These are phyloP conservation scores for Suillia variegata DNA, from an alignment of 2,888 invertebrate genomes.

Conservation along the genomic window DNA sequence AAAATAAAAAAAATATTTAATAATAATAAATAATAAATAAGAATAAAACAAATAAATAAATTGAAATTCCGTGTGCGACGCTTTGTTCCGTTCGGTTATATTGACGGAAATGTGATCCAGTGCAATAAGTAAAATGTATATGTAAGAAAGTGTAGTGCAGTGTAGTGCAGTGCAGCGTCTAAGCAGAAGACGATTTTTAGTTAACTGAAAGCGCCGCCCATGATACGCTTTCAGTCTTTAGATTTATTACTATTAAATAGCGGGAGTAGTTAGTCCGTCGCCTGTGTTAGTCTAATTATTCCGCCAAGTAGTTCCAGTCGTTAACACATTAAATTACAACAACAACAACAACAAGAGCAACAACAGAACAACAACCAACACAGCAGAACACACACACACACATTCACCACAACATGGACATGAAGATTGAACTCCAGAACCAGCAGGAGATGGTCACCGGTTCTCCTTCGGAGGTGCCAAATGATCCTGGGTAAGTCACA, in stretches of 20 bases:
- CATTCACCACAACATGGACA: slow-evolving; percentile 44
- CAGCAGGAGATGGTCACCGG: slow-evolving; percentile 72
- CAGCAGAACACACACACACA: slow-evolving; percentile 30
- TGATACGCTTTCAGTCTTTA: neutral
- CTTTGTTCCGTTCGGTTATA: too few relatives aligned
- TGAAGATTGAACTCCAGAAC: slow-evolving; percentile 55
- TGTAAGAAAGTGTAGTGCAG: too few relatives aligned
- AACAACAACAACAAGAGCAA: slow-evolving; percentile 19
- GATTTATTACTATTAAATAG: neutral
- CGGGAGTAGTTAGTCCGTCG: slow-evolving; percentile 1
- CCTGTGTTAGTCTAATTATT: neutral
- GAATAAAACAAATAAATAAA: too few relatives aligned
- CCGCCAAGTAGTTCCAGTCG: too few relatives aligned
- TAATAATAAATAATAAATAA: too few relatives aligned
- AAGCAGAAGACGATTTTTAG: too few relatives aligned
- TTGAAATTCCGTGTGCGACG: slow-evolving; percentile 7
- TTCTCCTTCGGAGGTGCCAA: slow-evolving; percentile 89
- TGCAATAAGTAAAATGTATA: too few relatives aligned
- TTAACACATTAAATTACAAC: neutral
- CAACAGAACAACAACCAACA: slow-evolving; percentile 23
- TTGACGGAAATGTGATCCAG: too few relatives aligned
- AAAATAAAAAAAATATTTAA: too few relatives aligned
- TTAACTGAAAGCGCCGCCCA: neutral
- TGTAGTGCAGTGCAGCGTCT: too few relatives aligned
- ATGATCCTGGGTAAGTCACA: slow-evolving; percentile 87